These are phyloP conservation scores for Acanthiza pusilla DNA, from an alignment of 2,797 vertebrate genomes.

Conservation along the genomic window DNA sequence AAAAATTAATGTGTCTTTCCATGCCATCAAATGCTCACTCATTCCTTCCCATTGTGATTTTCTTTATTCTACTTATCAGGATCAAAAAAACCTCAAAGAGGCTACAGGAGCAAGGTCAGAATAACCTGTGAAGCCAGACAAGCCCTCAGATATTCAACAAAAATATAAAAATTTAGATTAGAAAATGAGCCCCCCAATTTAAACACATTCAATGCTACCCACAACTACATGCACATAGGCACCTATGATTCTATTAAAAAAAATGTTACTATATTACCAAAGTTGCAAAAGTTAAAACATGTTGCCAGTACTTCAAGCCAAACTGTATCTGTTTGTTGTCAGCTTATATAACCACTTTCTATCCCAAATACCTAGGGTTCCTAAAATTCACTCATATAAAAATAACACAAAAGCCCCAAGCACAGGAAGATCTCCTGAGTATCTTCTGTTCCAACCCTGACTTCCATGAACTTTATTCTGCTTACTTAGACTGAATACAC, in stretches of 20 bases:
- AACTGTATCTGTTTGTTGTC: neutral
- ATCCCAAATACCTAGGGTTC: neutral
- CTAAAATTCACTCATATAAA: neutral
- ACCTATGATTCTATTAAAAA: neutral
- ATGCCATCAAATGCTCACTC: neutral
- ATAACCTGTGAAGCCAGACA: neutral
- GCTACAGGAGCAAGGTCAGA: neutral
- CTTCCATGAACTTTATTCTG: neutral
- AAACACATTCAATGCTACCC: neutral
- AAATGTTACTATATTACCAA: neutral
- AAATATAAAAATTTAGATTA: neutral
- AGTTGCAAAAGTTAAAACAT: neutral
- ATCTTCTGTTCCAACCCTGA: neutral
- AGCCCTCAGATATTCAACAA: neutral
- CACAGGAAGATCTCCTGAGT: neutral
- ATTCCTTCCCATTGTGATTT: neutral
- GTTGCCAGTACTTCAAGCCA: neutral
- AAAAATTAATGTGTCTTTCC: neutral
- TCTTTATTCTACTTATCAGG: neutral
- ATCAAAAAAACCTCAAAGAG: neutral
- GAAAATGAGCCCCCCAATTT: neutral
- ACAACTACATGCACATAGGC: accelerated
- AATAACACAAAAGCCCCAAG: neutral
- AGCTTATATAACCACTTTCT: neutral
- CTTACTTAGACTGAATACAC: neutral